Evolutionary conservation across 2,113 vertebrate genomes (phyloP), one percentile per base, ranked within the genome.

Genomic region (Fulmarus glacialis): DNA sequence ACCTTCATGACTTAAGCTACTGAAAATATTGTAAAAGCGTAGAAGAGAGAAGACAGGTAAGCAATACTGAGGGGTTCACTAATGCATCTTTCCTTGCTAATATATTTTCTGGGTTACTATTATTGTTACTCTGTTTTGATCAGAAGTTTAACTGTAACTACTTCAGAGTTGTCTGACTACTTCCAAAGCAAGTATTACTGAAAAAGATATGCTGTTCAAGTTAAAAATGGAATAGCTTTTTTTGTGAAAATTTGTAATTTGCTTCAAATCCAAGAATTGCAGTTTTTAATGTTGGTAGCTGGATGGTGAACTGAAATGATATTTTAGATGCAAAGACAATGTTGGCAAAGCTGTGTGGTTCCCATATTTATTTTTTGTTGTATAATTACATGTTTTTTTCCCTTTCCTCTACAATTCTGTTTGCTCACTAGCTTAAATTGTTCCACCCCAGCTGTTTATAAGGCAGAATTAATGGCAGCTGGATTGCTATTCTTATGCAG

Each of bases 381-480:
- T 89, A 48, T 96, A 96, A 96, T 97, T 96, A 56, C 48, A 88
- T 90, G 60, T 1, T 87, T 89, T 87, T 96, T 87, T 59, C 30
- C 15, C 24, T 72, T 94, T 89, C 10, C 53, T 91, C 82, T 84
- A 63, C 72, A 84, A 42, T 95, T 92, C 83, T 91, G 52, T 95
- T 95, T 95, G 72, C 83, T 96, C 83, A 68, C 91, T 92, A 42
- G 81, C 32, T 93, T 78, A 75, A 89, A 95, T 84, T 94, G 64
- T 93, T 95, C 95, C 40, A 70, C 34, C 47, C 88, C 90, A 96
- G 92, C 90, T 95, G 95, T 92, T 95, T 84, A 60, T 75, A 87
- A 91, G 91, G 91, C 47, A 64, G 94, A 84, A 95, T 89, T 95
- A 94, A 92, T 95, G 62, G 20, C 94, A 94, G 43, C 80, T 95